Evolutionary conservation across 2,113 vertebrate species (phyloP), one percentile per base, ranked within the genome.

Genomic region (Trogon melanurus): DNA sequence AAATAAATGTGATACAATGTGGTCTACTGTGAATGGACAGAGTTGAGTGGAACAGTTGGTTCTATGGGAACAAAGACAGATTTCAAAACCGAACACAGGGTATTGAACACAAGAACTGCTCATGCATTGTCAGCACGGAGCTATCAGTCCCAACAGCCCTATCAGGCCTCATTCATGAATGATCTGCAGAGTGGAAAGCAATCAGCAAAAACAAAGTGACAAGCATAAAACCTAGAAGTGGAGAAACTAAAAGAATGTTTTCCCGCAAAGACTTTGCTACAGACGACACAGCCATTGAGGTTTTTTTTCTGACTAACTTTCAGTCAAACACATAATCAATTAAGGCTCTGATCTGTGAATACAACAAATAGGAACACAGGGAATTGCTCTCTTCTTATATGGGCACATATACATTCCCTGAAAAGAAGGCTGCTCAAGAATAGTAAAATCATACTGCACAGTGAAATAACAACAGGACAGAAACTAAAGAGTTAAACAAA

Each of bases 1-100:
- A 92, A 89, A 90, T 91, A 95, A 97, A 96, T 72, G 89, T 12
- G 53, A 83, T 73, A 91, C 84, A 83, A 67, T 71, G 54, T 51
- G 89, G 60, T 78, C 87, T 94, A n/a, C 86, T 91, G 76, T 75
- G 85, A 93, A 95, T 72, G 81, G 90, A 71, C 72, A 60, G 67
- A 92, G 79, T 51, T 61, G 62, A 90, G 30, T 58, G 92, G 93
- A 89, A 62, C 18, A n/a, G 50, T 64, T 82, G 69, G 73, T 84
- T 96, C 51, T 71, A 21, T 27, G 71, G 62, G 92, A 91, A 91
- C 79, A 96, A 84, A 93, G 84, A 48, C 15, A 73, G 41, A 74
- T 84, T 94, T 91, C 84, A 87, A 89, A 96, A 76, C 44, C 47
- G 87, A 74, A 58, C 45, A 34, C 13, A 27, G 32, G 9, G 17